Evolutionary conservation across 2,888 invertebrate species (phyloP).

Genomic region (Heliconius charithonia): DNA sequence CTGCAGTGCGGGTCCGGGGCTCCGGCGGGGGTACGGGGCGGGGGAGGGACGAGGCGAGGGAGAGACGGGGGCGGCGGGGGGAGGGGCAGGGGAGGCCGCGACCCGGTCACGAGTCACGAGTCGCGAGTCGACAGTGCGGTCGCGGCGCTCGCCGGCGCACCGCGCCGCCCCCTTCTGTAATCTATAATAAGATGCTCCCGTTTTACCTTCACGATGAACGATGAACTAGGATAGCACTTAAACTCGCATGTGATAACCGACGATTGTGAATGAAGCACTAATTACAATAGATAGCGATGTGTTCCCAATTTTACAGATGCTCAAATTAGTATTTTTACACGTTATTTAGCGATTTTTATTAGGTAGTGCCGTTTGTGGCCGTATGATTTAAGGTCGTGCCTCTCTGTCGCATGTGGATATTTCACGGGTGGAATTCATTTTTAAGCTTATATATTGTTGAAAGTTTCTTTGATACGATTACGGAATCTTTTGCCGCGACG

Average conservation of each 20-base stretch:
- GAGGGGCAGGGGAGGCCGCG: slow-evolving; percentile 61
- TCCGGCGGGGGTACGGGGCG: slow-evolving; percentile 48
- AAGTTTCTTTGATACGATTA: slow-evolving; percentile 16
- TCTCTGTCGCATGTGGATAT: slow-evolving; percentile 35
- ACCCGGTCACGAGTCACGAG: slow-evolving; percentile 70
- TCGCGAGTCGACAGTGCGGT: slow-evolving; percentile 70
- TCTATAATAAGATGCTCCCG: slow-evolving; percentile 31
- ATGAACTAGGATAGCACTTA: slow-evolving; percentile 26
- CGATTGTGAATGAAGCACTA: slow-evolving; percentile 19
- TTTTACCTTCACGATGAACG: slow-evolving; percentile 32
- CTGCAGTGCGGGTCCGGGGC: slow-evolving; percentile 73
- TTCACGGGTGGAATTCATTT: slow-evolving; percentile 27
- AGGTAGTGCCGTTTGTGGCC: slow-evolving; percentile 34
- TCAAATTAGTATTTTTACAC: slow-evolving; percentile 43
- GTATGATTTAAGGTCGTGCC: slow-evolving; percentile 40
- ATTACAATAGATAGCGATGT: slow-evolving; percentile 38
- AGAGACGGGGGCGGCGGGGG: slow-evolving; percentile 51
- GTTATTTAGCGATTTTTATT: slow-evolving; percentile 39
- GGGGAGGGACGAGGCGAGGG: slow-evolving; percentile 70
- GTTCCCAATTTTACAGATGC: slow-evolving; percentile 46
- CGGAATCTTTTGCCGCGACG: slow-evolving; percentile 12
- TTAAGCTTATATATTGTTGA: slow-evolving; percentile 27
- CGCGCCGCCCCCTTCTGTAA: slow-evolving; percentile 57
- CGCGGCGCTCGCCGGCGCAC: slow-evolving; percentile 79
- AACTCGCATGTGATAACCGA: slow-evolving; percentile 26